phyloP scores from a whole-genome alignment of 1,140 invertebrate species.

The Sycophila sp. region DNA sequence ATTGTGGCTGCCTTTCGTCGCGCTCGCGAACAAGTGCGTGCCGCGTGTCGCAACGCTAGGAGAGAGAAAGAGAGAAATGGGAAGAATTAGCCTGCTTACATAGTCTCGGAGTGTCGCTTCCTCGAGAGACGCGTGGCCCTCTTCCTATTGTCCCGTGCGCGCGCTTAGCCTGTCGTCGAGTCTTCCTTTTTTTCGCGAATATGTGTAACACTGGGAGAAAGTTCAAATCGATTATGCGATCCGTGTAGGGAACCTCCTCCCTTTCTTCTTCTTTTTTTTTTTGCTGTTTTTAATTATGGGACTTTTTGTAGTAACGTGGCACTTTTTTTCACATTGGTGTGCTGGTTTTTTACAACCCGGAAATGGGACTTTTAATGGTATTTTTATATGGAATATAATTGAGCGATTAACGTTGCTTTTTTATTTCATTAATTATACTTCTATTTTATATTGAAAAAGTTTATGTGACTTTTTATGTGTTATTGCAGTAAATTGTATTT shows the following conservation, averaged over 20 bases:
- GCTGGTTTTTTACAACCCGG: no score
- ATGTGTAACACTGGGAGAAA: conserved; percentile 26
- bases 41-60: not conserved
- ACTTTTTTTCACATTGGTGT: no score
- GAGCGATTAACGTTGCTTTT: no score
- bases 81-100: not conserved
- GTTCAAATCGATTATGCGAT: conserved; percentile 20
- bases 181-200: conserved; percentile 4
- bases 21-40: not conserved
- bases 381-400: no score
- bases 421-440: no score
- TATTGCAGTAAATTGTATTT: no score
- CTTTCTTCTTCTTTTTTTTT: not conserved
- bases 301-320: no score
- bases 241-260: not conserved
- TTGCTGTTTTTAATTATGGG: no score
- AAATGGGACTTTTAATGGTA: no score
- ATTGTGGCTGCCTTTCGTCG: not conserved
- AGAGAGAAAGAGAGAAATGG: no score
- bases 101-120: not conserved
- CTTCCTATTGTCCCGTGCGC: conserved; percentile 2
- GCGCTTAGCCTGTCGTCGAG: not conserved
- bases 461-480: no score
- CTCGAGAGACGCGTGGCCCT: not conserved
- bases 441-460: no score